Evolutionary conservation across 2,113 vertebrate species (phyloP).

Genomic region (Otus sunia): DNA sequence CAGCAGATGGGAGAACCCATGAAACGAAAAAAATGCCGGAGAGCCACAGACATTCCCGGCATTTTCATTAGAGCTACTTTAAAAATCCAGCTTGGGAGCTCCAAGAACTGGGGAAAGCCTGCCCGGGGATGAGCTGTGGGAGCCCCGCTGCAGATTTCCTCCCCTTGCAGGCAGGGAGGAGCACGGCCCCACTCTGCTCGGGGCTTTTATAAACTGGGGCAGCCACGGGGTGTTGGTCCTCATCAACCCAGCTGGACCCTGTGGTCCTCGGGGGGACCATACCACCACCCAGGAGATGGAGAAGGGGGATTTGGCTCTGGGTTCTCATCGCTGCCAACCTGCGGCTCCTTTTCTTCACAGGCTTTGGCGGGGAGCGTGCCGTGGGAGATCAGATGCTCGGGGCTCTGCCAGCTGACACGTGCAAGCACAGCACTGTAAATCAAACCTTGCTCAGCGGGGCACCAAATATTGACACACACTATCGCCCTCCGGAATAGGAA

Average conservation of each 20-base stretch:
- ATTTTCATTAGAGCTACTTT: neutral
- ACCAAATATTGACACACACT: slow-evolving; percentile 34
- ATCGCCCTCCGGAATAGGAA: neutral
- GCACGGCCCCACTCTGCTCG: no score
- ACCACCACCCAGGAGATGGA: neutral
- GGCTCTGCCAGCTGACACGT: neutral
- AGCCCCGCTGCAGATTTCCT: neutral
- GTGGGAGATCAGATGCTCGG: neutral
- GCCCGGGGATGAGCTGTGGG: neutral
- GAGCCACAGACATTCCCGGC: neutral
- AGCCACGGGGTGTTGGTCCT: neutral
- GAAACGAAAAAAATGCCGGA: neutral
- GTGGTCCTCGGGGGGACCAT: accelerated
- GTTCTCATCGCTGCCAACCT: neutral
- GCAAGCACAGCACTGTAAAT: neutral
- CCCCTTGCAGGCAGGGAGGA: neutral
- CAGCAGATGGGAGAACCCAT: neutral
- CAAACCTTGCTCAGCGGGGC: neutral
- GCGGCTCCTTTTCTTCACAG: neutral
- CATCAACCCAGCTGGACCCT: neutral
- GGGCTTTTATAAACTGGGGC: neutral
- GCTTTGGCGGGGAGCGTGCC: neutral
- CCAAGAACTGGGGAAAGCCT: neutral
- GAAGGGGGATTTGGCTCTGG: neutral
- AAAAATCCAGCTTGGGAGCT: neutral